These are phyloP conservation scores for Valencia hispanica DNA, from an alignment of 2,797 vertebrate genomes.

Conservation along the genomic window DNA sequence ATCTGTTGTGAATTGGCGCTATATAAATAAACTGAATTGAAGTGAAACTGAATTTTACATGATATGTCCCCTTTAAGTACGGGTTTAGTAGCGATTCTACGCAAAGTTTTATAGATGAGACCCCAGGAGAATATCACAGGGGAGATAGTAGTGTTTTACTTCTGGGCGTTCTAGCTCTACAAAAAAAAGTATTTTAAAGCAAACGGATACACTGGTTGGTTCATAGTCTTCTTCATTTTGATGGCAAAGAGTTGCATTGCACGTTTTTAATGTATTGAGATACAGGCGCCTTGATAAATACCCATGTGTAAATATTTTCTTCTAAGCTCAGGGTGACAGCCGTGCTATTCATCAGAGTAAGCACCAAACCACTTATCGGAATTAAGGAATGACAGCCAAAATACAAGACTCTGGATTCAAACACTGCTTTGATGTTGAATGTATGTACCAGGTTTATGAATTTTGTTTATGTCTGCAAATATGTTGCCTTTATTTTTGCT, in stretches of 20 bases:
- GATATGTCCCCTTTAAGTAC: too few species aligned
- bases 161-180: too few species aligned
- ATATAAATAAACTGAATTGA: too few species aligned
- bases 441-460: constrained; percentile 19
- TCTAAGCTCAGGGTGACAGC: constrained; percentile 31
- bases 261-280: constrained; percentile 33
- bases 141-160: too few species aligned
- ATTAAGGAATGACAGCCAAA: constrained; percentile 53
- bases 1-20: too few species aligned
- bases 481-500: constrained; percentile 15
- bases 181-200: background rate
- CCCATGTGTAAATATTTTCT: constrained; percentile 52
- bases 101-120: too few species aligned
- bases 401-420: constrained; percentile 41
- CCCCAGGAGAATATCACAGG: too few species aligned
- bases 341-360: constrained; percentile 50
- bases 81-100: too few species aligned
- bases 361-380: constrained; percentile 59
- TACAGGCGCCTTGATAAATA: constrained; percentile 54
- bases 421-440: constrained; percentile 64
- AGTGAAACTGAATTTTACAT: too few species aligned
- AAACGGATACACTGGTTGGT: background rate
- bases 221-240: constrained; percentile 4
- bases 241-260: constrained; percentile 8
- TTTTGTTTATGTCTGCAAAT: constrained; percentile 10